A percentile compares a stretch with the other conserved stretches of the same genome.
Evolutionary conservation across 2,113 vertebrate genomes (phyloP).

Genomic region (Pipa parva): DNA sequence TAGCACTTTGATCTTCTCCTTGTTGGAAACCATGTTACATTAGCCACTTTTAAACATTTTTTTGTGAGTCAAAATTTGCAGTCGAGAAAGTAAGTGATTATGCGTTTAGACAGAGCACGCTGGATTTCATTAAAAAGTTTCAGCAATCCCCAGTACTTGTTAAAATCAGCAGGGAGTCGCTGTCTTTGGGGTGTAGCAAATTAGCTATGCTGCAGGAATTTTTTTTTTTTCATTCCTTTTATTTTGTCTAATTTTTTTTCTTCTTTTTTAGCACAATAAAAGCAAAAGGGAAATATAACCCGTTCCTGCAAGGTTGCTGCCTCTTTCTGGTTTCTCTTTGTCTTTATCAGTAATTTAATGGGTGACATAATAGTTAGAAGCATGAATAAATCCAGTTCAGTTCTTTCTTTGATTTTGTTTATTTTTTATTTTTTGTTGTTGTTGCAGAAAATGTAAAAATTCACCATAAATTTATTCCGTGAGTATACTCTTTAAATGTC

Average conservation of each 20-base stretch:
- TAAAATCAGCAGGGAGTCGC: slow-evolving; percentile 72
- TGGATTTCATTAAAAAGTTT: slow-evolving; percentile 81
- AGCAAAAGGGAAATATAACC: too few relatives aligned
- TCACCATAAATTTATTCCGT: too few relatives aligned
- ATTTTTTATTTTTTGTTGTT: too few relatives aligned
- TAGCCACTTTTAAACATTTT: slow-evolving; percentile 84
- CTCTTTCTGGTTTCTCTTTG: neutral
- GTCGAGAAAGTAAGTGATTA: slow-evolving; percentile 79
- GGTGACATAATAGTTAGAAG: too few relatives aligned
- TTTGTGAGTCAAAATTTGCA: slow-evolving; percentile 80
- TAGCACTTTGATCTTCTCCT: slow-evolving; percentile 85
- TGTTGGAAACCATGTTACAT: slow-evolving; percentile 81
- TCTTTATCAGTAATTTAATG: slow-evolving; percentile 44
- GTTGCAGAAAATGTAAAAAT: too few relatives aligned
- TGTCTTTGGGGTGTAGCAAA: slow-evolving; percentile 69
- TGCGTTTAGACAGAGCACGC: slow-evolving; percentile 71
- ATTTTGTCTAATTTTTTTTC: neutral
- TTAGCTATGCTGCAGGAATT: slow-evolving; percentile 66
- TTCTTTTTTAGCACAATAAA: slow-evolving; percentile 54
- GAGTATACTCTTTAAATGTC: slow-evolving; percentile 45
- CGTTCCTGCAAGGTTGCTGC: neutral
- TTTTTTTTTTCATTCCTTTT: slow-evolving; percentile 58
- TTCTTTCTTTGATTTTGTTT: too few relatives aligned
- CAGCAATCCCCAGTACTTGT: slow-evolving; percentile 73
- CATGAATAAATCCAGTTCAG: too few relatives aligned